Conservation (phyloP, 2,797 vertebrate species). For the Alauda arvensis region DNA sequence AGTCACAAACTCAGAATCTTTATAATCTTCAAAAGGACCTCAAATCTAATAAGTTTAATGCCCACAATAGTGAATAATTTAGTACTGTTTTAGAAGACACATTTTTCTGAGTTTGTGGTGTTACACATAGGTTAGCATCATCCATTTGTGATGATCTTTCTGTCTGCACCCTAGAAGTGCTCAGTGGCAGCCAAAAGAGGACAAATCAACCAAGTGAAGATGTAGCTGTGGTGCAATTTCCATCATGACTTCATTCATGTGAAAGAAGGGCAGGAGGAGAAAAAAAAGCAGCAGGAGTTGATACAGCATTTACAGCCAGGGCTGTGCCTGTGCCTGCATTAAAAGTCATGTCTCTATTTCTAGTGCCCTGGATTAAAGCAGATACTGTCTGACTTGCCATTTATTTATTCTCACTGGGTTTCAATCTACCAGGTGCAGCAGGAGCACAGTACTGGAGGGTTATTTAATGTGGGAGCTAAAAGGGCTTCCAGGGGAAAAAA, state of each 20-base stretch:
- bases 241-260: slow-evolving; percentile 19
- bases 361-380: not conserved
- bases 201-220: slow-evolving; percentile 22
- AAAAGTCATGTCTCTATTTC: slow-evolving; percentile 12
- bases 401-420: not conserved
- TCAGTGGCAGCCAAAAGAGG: not conserved
- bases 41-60: not conserved
- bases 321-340: not conserved
- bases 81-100: not conserved
- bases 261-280: not conserved
- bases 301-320: not conserved
- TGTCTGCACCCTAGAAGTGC: not conserved
- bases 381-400: not conserved
- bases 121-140: not conserved
- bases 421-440: not conserved
- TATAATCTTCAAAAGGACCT: no score
- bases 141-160: not conserved
- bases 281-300: slow-evolving; percentile 14
- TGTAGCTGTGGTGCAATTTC: slow-evolving; percentile 9
- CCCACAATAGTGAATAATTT: not conserved
- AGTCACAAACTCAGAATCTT: no score
- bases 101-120: not conserved
- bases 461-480: not conserved
- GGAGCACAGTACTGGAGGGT: not conserved
- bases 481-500: not conserved